Conservation (phyloP, 2,797 vertebrate genomes). For the Coracias cyanogaster region DNA sequence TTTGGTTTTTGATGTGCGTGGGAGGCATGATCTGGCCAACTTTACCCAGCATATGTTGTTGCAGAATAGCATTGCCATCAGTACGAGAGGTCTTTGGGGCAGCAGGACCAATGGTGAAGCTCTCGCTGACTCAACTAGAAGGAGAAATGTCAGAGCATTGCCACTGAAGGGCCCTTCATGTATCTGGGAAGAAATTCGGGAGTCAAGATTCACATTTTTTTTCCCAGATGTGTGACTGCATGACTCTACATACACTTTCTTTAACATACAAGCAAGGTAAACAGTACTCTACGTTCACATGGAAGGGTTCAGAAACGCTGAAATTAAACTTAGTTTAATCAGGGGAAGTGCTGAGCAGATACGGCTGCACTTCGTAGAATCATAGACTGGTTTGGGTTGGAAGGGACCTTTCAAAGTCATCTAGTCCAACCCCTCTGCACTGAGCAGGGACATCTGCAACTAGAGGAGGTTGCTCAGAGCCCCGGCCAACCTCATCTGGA, state of each 20-base stretch:
- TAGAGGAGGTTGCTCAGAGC: no score
- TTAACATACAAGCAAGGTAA: neutral
- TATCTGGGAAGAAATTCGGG: accelerated
- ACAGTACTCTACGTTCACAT: accelerated
- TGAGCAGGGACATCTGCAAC: no score
- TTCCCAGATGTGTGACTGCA: neutral
- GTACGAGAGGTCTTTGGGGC: neutral
- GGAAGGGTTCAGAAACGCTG: neutral
- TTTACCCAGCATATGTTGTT: accelerated
- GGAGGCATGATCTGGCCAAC: neutral
- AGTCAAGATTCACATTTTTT: neutral
- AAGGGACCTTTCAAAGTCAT: neutral
- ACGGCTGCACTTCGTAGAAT: neutral
- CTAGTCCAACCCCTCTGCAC: neutral
- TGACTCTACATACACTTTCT: accelerated
- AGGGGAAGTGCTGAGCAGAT: neutral
- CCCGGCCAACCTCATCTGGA: neutral
- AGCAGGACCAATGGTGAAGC: neutral
- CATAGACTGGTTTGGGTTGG: neutral
- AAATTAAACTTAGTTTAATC: neutral
- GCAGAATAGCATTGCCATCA: accelerated
- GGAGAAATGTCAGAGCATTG: neutral
- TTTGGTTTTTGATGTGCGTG: accelerated
- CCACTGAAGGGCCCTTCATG: accelerated
- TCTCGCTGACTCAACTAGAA: neutral